phyloP scores from a whole-genome alignment of 2,888 invertebrate species.

The Ormyrus labotus region DNA sequence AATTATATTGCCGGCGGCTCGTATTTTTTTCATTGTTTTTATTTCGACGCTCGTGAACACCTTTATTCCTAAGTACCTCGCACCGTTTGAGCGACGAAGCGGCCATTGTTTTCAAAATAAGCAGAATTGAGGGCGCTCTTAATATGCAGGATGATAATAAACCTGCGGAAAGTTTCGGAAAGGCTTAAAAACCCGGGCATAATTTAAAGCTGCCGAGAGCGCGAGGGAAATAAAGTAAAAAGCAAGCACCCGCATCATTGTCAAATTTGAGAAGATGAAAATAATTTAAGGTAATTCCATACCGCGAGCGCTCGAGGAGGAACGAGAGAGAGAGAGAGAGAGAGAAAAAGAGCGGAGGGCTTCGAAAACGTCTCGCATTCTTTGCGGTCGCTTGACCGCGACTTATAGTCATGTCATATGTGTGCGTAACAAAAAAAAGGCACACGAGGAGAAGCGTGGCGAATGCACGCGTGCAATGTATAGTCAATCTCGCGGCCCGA shows the following conservation, averaged over 20 bases:
- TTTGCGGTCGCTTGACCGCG: slow-evolving; percentile 55
- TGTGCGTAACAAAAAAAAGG: slow-evolving; percentile 27
- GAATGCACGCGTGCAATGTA: slow-evolving; percentile 16
- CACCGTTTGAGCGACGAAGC: too few relatives aligned
- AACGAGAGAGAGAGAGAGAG: slow-evolving; percentile 11
- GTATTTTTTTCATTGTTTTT: too few relatives aligned
- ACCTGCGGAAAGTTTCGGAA: not conserved
- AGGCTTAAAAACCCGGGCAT: not conserved
- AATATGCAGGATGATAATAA: not conserved
- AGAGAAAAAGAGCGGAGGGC: slow-evolving; percentile 1
- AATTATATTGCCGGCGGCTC: too few relatives aligned
- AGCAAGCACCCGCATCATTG: slow-evolving; percentile 29
- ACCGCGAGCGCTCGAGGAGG: not conserved
- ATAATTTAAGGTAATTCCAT: slow-evolving; percentile 55
- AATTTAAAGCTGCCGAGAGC: not conserved
- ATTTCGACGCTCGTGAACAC: too few relatives aligned
- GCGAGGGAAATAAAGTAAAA: slow-evolving; percentile 30
- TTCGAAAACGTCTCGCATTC: slow-evolving; percentile 48
- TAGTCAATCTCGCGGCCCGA: not conserved
- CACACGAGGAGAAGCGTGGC: slow-evolving; percentile 35
- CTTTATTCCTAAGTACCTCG: too few relatives aligned
- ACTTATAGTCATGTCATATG: slow-evolving; percentile 55
- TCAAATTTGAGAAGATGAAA: slow-evolving; percentile 54
- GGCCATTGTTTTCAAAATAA: too few relatives aligned
- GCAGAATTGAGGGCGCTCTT: too few relatives aligned